Conservation (phyloP, 2,797 vertebrate genomes). For the Vultur gryphus region DNA sequence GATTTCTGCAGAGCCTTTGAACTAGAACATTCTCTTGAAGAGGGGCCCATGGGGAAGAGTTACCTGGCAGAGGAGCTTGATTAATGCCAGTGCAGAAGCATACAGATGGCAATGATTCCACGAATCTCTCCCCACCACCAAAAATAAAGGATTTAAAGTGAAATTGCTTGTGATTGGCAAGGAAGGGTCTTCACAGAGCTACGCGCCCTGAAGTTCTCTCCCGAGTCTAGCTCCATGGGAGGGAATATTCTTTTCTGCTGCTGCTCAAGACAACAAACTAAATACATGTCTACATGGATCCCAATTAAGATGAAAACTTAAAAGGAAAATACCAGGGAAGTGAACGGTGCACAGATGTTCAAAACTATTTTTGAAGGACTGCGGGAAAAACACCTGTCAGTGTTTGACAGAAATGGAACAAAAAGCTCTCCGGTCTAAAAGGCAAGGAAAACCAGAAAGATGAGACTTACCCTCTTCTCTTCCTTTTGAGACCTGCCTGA, state of each 20-base stretch:
- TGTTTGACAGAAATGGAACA: not conserved
- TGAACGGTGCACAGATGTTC: not conserved
- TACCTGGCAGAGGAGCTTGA: not conserved
- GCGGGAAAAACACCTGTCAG: not conserved
- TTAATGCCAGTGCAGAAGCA: not conserved
- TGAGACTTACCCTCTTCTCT: too few relatives aligned
- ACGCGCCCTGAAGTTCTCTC: not conserved
- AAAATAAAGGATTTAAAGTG: not conserved
- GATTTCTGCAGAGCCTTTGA: not conserved
- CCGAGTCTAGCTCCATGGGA: fast-evolving
- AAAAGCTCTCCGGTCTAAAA: not conserved
- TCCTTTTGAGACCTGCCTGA: not conserved
- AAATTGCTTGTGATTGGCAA: not conserved
- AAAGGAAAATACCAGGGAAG: not conserved
- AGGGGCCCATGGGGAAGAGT: not conserved
- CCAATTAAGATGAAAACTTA: not conserved
- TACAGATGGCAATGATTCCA: not conserved
- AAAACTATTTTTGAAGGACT: not conserved
- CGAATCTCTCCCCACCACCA: fast-evolving
- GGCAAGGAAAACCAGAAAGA: not conserved
- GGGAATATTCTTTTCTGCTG: not conserved
- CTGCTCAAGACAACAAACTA: not conserved
- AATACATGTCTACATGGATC: not conserved
- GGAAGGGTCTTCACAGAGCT: not conserved
- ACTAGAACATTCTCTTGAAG: not conserved